phyloP scores from a whole-genome alignment of 2,888 invertebrate genomes.

The Nudaria mundana region DNA sequence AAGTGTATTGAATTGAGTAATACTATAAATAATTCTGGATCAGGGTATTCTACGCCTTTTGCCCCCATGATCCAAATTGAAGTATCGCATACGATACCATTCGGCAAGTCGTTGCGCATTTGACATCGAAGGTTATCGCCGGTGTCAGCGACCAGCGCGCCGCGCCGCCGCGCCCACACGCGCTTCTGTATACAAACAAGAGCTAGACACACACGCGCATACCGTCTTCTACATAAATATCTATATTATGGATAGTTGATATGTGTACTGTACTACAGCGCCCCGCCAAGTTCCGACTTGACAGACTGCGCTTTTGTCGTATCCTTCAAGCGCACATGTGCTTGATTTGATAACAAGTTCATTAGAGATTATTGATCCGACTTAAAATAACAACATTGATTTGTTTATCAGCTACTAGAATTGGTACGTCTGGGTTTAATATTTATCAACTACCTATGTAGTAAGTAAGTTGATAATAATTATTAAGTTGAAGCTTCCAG shows the following conservation, averaged over 20 bases:
- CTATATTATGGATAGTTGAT: constrained; percentile 3
- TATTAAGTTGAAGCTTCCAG: too few relatives aligned
- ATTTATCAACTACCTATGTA: too few relatives aligned
- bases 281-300: constrained; percentile 23
- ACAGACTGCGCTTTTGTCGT: constrained; percentile 35
- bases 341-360: constrained; percentile 58
- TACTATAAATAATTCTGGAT: too few relatives aligned
- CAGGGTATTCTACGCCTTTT: neutral
- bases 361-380: constrained; percentile 53
- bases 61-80: constrained; percentile 22
- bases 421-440: too few relatives aligned
- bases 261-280: constrained; percentile 11
- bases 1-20: too few relatives aligned
- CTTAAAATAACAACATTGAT: constrained; percentile 31
- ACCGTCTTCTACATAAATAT: constrained; percentile 11
- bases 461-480: too few relatives aligned
- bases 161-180: constrained; percentile 62
- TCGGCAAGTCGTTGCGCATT: constrained; percentile 57
- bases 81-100: constrained; percentile 41
- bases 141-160: constrained; percentile 75
- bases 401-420: too few relatives aligned
- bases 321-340: constrained; percentile 50
- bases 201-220: constrained; percentile 42
- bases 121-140: constrained; percentile 78
- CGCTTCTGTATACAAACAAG: constrained; percentile 69